phyloP scores from a whole-genome alignment of 1,140 invertebrate genomes.

The Nasonia longicornis region DNA sequence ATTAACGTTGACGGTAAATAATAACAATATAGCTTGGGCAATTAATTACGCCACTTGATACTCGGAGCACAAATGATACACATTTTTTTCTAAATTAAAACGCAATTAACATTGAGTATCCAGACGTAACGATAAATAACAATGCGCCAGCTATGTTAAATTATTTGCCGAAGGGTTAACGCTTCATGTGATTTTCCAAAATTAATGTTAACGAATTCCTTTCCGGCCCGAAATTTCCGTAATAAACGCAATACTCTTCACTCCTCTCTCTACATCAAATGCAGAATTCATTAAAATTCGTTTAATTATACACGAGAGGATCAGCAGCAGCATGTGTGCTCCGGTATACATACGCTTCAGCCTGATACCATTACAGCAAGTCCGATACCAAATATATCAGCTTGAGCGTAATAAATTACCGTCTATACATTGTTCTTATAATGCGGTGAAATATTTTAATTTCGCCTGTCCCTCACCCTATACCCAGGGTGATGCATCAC shows the following conservation, averaged over 20 bases:
- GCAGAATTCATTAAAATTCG: conserved; percentile 50
- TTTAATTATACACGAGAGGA: conserved; percentile 46
- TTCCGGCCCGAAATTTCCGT: conserved; percentile 1
- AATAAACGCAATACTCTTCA: background rate
- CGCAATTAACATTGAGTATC: no score
- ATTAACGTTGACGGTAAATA: no score
- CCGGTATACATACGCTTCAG: background rate
- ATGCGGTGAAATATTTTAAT: conserved; percentile 8
- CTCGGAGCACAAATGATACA: no score
- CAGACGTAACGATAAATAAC: no score
- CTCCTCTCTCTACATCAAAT: conserved; percentile 8
- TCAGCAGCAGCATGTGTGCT: background rate
- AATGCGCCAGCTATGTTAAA: no score
- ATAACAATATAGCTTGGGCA: no score
- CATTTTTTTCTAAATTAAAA: no score
- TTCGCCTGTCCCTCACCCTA: background rate
- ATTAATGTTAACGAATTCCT: conserved; percentile 19
- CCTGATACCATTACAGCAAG: background rate
- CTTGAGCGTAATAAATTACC: background rate
- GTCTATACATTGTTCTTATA: background rate
- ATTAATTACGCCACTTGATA: no score
- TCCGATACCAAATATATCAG: conserved; percentile 27
- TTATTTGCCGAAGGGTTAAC: no score
- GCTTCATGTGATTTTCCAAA: background rate
- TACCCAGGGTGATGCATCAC: no score